These are phyloP conservation scores for Centruroides sculpturatus DNA, from an alignment of 1,140 invertebrate genomes.

Conservation along the genomic window DNA sequence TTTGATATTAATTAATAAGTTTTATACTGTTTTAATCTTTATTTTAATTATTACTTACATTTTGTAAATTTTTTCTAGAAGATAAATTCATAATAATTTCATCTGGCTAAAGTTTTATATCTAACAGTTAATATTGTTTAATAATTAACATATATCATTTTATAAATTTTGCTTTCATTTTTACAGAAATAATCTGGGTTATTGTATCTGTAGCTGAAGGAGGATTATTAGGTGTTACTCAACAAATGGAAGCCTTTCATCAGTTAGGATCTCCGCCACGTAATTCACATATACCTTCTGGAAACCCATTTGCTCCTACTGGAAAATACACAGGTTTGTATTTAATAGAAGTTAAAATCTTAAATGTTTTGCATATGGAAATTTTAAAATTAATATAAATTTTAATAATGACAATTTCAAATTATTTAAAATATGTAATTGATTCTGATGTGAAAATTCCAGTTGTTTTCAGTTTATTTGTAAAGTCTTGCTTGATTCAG, in stretches of 20 bases:
- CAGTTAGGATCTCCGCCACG: conserved; percentile 23
- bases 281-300: background rate
- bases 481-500: no score
- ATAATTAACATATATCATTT: no score
- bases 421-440: no score
- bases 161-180: conserved; percentile 7
- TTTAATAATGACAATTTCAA: background rate
- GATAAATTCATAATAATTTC: no score
- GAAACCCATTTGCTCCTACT: conserved; percentile 12
- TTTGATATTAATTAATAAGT: no score
- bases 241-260: conserved; percentile 46
- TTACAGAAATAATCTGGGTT: conserved; percentile 51
- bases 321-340: conserved; percentile 7
- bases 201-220: conserved; percentile 49
- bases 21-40: no score
- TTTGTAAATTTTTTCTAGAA: no score
- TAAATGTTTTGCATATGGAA: background rate
- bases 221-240: conserved; percentile 49
- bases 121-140: no score
- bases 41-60: no score
- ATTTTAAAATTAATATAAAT: background rate
- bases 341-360: background rate
- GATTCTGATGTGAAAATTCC: background rate
- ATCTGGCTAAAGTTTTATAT: no score
- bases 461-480: no score